phyloP scores from a whole-genome alignment of 1,140 invertebrate species.

The Saccostrea echinata region DNA sequence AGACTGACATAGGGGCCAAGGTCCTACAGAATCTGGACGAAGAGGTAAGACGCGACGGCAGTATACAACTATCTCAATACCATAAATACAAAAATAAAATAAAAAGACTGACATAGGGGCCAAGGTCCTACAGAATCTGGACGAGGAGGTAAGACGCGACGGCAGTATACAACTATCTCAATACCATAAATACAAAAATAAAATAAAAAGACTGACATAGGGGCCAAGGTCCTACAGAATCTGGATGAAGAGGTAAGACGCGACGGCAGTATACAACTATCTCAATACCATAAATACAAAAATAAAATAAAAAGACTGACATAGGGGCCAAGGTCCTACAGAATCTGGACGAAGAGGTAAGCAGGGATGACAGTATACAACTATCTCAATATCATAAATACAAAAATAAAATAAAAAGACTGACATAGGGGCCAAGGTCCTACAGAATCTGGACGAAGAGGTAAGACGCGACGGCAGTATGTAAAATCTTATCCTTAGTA shows the following conservation, averaged over 20 bases:
- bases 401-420: slow-evolving; percentile 88
- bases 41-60: slow-evolving; percentile 83
- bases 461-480: slow-evolving; percentile 78
- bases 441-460: slow-evolving; percentile 90
- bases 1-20: slow-evolving; percentile 93
- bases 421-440: slow-evolving; percentile 92
- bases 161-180: background rate
- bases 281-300: too few relatives aligned
- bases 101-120: slow-evolving; percentile 93
- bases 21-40: slow-evolving; percentile 95
- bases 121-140: slow-evolving; percentile 94
- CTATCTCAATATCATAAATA: too few relatives aligned
- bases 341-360: slow-evolving; percentile 92
- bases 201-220: slow-evolving; percentile 92
- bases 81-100: background rate
- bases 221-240: slow-evolving; percentile 95
- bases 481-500: too few relatives aligned
- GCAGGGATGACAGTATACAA: too few relatives aligned
- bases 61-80: background rate
- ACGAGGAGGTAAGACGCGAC: slow-evolving; percentile 91
- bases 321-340: slow-evolving; percentile 95
- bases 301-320: slow-evolving; percentile 86
- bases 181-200: too few relatives aligned
- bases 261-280: background rate
- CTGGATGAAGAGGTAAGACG: slow-evolving; percentile 89